Evolutionary conservation across 37 sponge, comb jelly and placozoan genomes (phyloP), one percentile per base, ranked within the genome.

Genomic region (Oscarella lobularis): DNA sequence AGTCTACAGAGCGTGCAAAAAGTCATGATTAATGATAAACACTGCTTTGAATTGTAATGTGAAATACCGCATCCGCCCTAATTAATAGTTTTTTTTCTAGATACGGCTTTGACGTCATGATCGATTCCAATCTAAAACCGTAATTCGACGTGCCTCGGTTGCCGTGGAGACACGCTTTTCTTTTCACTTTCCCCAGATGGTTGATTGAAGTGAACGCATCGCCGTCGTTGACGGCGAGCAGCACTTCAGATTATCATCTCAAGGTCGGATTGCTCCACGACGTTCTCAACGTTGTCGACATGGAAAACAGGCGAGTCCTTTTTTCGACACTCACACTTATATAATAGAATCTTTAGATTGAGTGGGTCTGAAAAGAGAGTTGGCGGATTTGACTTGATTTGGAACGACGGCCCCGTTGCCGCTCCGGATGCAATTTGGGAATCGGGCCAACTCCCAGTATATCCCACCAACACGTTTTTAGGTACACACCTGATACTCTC

Each of bases 381-480:
- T 1, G 99, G 99, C 3, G 95, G 99, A n/a, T 98, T 93, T 91
- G 99, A 98, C 76, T 71, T 98, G 66, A 80, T 98, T 70, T 98
- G 99, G 99, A 87, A 87, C 69, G 99, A 98, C 73, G 99, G 99
- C 0, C 92, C 95, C 35, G 95, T 98, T 32, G 80, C 88, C 48
- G 4, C 29, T 68, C 79, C 87, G 39, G 92, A 94, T 71, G 99
- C 93, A 40, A 37, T 98, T 31, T 83, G 87, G 73, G 82, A 90
- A 66, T 85, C 87, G 73, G 91, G 86, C 4, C 88, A 85, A 33
- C 90, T 85, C 20, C 86, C 89, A 6, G 79, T 82, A 1, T 96
- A 87, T 76, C 74, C 91, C 3, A 81, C 87, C 1, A 98, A 98
- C 80, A 94, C 92, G 72, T 88, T 84, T 75, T 68, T 94, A 36